phyloP scores from a whole-genome alignment of 2,888 invertebrate species.

The Yponomeuta plumbellus region DNA sequence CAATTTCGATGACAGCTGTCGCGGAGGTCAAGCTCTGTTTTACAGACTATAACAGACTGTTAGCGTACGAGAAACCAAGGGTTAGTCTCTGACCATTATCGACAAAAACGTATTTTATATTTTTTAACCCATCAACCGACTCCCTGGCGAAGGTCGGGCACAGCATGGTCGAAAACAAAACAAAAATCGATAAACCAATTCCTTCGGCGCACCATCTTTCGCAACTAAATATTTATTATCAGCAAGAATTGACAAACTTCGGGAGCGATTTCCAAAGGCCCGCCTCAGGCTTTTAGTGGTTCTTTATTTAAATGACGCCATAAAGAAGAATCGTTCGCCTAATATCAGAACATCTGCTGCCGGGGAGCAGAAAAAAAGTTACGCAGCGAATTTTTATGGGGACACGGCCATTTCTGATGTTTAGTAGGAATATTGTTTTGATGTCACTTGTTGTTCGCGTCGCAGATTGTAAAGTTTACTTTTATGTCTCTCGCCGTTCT shows the following conservation, averaged over 20 bases:
- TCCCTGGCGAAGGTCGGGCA: not conserved
- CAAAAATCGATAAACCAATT: not conserved
- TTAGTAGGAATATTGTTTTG: constrained; percentile 31
- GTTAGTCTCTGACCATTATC: no score
- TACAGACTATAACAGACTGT: no score
- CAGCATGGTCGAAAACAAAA: not conserved
- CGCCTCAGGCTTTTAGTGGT: constrained; percentile 43
- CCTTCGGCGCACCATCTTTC: not conserved
- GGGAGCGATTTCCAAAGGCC: constrained; percentile 35
- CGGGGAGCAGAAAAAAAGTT: constrained; percentile 44
- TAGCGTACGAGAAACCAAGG: no score
- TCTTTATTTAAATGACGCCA: constrained; percentile 64
- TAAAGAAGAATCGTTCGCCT: constrained; percentile 59
- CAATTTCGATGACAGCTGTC: no score
- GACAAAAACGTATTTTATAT: not conserved
- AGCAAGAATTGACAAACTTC: constrained; percentile 38
- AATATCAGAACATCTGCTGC: constrained; percentile 65
- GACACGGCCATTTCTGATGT: constrained; percentile 48
- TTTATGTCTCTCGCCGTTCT: not conserved
- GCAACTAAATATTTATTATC: constrained; percentile 16
- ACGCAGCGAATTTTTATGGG: constrained; percentile 57
- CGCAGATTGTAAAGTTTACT: constrained; percentile 11
- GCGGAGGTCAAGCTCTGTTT: no score
- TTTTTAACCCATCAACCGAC: not conserved
- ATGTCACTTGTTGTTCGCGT: constrained; percentile 13